Evolutionary conservation across 2,797 vertebrate species (phyloP), one percentile per base, ranked within the genome.

Genomic region (Hoplostethus mediterraneus): DNA sequence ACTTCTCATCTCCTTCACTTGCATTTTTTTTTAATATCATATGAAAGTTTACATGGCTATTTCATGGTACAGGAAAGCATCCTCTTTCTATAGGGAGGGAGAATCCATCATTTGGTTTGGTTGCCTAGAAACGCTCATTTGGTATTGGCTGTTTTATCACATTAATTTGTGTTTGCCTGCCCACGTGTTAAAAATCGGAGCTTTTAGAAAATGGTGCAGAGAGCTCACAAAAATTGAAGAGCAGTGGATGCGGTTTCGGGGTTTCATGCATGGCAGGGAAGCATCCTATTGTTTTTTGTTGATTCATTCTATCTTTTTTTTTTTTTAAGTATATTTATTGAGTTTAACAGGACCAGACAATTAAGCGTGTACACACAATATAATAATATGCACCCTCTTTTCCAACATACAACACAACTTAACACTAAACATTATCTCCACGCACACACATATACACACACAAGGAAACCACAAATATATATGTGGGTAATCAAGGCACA

Each of bases 51-150:
- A 60, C 67, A 66, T 63, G 63, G 64, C 73, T 63, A 16, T 76
- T 61, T 67, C 71, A 47, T n/a, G 63, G 47, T 75, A 60, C 63
- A 65, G 16, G 44, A 45, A 45, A 72, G 36, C 5, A 48, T 63
- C 69, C 33, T 78, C 38, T 71, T 62, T 75, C 56, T 59, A 16
- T 69, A 73, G 55, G 17, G 48, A 58, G 59, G 16, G 47, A 3
- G 17, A 60, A 42, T 74, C 1, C 8, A 49, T 38, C 9, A 57
- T 67, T 71, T 62, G 57, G 45, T 79, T 61, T 58, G 65, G 90
- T 93, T 91, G 89, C 90, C 75, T 88, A 80, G 90, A 75, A 88
- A 93, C 77, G 6, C 72, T 82, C 77, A 71, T 81, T 86, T 80
- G 45, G 54, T 75, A 77, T 86, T 70, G 73, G 68, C 71, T 62